These are phyloP conservation scores for Dryobates pubescens DNA, from an alignment of 2,797 vertebrate genomes.

Conservation along the genomic window DNA sequence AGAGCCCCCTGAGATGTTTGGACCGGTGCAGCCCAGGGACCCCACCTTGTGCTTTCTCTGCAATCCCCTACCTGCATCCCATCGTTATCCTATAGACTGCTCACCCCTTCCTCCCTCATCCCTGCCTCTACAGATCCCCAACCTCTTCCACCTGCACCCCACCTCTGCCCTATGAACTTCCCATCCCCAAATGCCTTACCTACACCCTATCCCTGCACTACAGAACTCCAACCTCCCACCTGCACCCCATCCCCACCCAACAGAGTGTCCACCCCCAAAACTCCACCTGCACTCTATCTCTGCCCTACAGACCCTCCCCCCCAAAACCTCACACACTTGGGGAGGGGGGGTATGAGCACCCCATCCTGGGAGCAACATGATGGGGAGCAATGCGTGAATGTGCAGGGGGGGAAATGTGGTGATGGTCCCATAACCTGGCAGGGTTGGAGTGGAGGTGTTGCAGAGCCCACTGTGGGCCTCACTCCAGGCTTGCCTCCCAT, in stretches of 20 bases:
- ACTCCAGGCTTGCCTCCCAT: no score
- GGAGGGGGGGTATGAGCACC: not conserved
- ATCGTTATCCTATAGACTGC: no score
- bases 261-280: no score
- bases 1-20: not conserved
- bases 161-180: not conserved
- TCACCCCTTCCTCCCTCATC: no score
- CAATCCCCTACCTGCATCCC: not conserved
- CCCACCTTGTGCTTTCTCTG: not conserved
- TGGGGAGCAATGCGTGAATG: not conserved
- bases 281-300: not conserved
- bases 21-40: not conserved
- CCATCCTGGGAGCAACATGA: not conserved
- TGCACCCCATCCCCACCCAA: no score
- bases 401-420: not conserved
- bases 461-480: not conserved
- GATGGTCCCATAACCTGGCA: not conserved
- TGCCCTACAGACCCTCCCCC: not conserved
- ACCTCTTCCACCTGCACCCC: no score
- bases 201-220: not conserved
- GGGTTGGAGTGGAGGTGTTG: not conserved
- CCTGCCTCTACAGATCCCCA: no score
- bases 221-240: not conserved
- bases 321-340: not conserved
- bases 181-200: no score